Conservation (phyloP, 2,888 invertebrate species). For the Gymnoscelis rufifasciata region DNA sequence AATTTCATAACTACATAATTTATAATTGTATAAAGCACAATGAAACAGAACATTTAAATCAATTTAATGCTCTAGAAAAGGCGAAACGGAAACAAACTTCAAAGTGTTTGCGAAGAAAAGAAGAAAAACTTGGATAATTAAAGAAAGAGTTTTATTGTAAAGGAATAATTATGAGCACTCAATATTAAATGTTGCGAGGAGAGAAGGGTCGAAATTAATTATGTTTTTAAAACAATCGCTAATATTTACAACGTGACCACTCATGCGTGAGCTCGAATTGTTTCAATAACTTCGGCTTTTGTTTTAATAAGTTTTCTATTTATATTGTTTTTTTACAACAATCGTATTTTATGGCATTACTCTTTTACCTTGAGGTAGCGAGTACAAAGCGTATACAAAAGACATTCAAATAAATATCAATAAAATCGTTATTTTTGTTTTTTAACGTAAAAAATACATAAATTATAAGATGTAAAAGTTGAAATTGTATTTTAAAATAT, state of each 20-base stretch:
- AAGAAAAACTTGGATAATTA: constrained; percentile 60
- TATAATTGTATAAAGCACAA: no score
- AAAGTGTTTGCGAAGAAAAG: constrained; percentile 53
- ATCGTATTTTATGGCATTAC: no score
- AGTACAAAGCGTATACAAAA: no score
- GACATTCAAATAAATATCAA: no score
- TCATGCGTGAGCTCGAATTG: constrained; percentile 76
- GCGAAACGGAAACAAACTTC: constrained; percentile 47
- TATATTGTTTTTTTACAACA: constrained; percentile 31
- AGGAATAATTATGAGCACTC: constrained; percentile 78
- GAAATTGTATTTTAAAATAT: no score
- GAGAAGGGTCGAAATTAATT: constrained; percentile 76
- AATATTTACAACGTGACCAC: constrained; percentile 70
- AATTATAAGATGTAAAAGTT: no score
- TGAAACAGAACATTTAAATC: neutral
- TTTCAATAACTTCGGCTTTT: constrained; percentile 74
- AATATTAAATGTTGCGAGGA: constrained; percentile 78
- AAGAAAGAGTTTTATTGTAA: constrained; percentile 67
- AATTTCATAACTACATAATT: no score
- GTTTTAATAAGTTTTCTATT: constrained; percentile 69
- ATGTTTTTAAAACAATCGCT: constrained; percentile 78
- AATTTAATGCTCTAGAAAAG: constrained; percentile 24
- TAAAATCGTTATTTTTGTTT: no score
- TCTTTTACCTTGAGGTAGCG: no score
- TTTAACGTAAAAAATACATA: no score